Percentiles rank a stretch among this genome's conserved stretches.
Evolutionary conservation across 2,797 vertebrate genomes (phyloP).

Genomic region (Channallabes apus): DNA sequence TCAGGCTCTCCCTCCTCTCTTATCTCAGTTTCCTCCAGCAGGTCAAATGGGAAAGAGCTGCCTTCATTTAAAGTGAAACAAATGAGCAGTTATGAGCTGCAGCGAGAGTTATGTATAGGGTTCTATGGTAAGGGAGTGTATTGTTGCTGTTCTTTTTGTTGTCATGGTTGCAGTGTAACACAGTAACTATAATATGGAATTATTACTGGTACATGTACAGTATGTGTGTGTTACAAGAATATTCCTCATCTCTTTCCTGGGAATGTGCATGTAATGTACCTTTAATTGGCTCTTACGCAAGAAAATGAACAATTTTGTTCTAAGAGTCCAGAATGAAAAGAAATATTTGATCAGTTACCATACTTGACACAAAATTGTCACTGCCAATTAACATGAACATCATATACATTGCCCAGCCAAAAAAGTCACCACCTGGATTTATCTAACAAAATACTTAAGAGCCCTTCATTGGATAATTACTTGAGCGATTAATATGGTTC

Average conservation of each 20-base stretch:
- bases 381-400: background rate
- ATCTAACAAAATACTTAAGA: too few species aligned
- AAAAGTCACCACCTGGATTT: too few species aligned
- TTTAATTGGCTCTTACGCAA: background rate
- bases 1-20: conserved; percentile 68
- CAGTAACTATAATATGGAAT: background rate
- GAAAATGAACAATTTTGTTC: background rate
- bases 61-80: conserved; percentile 65
- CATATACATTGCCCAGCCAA: too few species aligned
- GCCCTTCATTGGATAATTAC: too few species aligned
- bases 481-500: too few species aligned
- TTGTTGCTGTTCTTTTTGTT: background rate
- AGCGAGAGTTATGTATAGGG: background rate
- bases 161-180: background rate
- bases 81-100: conserved; percentile 62
- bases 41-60: conserved; percentile 66
- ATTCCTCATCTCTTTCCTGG: background rate
- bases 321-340: background rate
- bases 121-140: conserved; percentile 27
- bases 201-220: background rate
- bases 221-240: background rate
- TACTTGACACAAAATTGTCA: background rate
- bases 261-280: background rate
- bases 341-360: background rate
- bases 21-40: conserved; percentile 72